A percentile compares a stretch with the other conserved stretches of the same genome.
Conservation (phyloP, 2,113 vertebrate species). For the Aptenodytes forsteri region DNA sequence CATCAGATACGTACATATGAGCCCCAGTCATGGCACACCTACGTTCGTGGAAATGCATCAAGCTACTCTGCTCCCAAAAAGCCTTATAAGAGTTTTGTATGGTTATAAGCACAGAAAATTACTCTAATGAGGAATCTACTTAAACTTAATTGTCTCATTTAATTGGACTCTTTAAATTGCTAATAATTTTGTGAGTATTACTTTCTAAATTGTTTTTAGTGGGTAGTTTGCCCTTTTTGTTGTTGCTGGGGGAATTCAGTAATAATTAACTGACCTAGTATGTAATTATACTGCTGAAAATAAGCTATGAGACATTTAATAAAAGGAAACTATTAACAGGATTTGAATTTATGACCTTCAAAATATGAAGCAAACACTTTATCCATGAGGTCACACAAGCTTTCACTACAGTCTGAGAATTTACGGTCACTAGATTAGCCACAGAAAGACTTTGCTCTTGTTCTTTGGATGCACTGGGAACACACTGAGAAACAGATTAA, state of each 20-base stretch:
- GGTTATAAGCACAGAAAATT: conserved; percentile 7
- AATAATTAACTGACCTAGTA: conserved; percentile 51
- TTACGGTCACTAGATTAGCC: not conserved
- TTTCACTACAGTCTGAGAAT: conserved; percentile 3
- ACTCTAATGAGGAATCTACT: conserved; percentile 37
- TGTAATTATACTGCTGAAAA: conserved; percentile 46
- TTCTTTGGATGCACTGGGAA: not conserved
- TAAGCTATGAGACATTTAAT: conserved; percentile 45
- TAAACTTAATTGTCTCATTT: conserved; percentile 47
- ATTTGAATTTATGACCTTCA: conserved; percentile 51
- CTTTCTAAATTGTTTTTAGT: conserved; percentile 27
- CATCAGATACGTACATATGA: not conserved
- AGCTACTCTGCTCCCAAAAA: not conserved
- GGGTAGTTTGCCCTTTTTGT: conserved; percentile 26
- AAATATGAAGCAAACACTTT: conserved; percentile 34
- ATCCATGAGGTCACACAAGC: conserved; percentile 29
- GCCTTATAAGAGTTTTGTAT: not conserved
- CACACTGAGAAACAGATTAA: not conserved
- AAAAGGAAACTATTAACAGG: conserved; percentile 41
- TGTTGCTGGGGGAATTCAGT: conserved; percentile 39
- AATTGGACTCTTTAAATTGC: conserved; percentile 45
- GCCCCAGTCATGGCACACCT: not conserved
- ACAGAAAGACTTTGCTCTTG: not conserved
- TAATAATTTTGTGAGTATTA: conserved; percentile 44
- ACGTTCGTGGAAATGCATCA: not conserved